These are phyloP conservation scores for Hephaestus fuliginosus DNA, from an alignment of 2,797 vertebrate species.

Conservation along the genomic window DNA sequence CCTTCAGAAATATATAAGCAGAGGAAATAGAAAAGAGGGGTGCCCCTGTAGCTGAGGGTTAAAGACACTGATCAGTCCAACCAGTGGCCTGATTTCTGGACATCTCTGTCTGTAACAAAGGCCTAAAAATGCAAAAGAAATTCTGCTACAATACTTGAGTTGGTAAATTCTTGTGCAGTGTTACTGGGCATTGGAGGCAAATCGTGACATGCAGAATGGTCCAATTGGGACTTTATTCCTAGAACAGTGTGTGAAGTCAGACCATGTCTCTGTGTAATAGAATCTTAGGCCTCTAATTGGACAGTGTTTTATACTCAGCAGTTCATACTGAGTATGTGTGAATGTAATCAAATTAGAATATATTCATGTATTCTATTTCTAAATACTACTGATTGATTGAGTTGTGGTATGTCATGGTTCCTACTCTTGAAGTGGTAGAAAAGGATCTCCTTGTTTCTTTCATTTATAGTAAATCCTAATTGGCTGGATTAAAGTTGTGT, in stretches of 20 bases:
- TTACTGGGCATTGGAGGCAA: background rate
- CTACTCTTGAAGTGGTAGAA: background rate
- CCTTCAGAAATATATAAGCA: too few species aligned
- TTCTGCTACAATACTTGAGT: too few species aligned
- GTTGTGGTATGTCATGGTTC: background rate
- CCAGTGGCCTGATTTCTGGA: too few species aligned
- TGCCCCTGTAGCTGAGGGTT: too few species aligned
- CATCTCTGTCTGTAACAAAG: too few species aligned
- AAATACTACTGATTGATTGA: background rate
- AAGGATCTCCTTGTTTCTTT: constrained; percentile 5
- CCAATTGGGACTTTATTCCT: background rate
- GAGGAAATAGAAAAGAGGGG: too few species aligned
- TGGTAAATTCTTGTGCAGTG: too few species aligned
- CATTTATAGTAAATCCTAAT: constrained; percentile 9
- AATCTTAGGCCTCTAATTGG: background rate
- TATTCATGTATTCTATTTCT: background rate
- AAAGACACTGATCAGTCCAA: too few species aligned
- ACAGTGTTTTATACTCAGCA: background rate
- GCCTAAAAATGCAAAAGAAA: too few species aligned
- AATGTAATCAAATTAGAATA: constrained; percentile 3
- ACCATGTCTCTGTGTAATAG: background rate
- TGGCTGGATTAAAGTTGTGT: constrained; percentile 29
- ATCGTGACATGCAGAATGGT: background rate
- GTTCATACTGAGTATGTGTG: background rate
- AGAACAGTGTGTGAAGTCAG: background rate